phyloP scores from a whole-genome alignment of 2,888 invertebrate species.

The Archaeoteleia sp. region DNA sequence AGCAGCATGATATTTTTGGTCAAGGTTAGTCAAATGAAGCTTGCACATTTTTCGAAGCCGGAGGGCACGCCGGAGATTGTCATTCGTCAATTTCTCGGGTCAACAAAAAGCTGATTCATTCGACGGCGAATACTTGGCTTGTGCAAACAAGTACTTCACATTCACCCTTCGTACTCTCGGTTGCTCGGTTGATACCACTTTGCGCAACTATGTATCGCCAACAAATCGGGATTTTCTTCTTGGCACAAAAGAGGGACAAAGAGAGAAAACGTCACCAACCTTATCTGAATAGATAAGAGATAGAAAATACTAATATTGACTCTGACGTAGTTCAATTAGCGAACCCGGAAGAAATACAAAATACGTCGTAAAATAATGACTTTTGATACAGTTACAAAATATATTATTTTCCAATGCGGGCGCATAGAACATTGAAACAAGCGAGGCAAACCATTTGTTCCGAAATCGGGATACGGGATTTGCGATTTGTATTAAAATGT shows the following conservation, averaged over 20 bases:
- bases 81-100: slow-evolving; percentile 9
- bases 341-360: background rate
- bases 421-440: background rate
- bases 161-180: slow-evolving; percentile 14
- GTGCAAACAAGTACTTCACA: slow-evolving; percentile 18
- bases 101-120: slow-evolving; percentile 23
- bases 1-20: no score
- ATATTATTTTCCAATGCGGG: no score
- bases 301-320: slow-evolving; percentile 23
- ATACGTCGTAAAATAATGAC: background rate
- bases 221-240: slow-evolving; percentile 19
- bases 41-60: no score
- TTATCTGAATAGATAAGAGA: slow-evolving; percentile 16
- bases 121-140: slow-evolving; percentile 15
- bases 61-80: no score
- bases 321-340: slow-evolving; percentile 1
- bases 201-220: slow-evolving; percentile 8
- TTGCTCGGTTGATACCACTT: slow-evolving; percentile 6
- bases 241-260: slow-evolving; percentile 12
- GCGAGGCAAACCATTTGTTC: slow-evolving; percentile 8
- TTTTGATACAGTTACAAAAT: no score
- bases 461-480: slow-evolving; percentile 1
- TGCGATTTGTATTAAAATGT: slow-evolving; percentile 23
- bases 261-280: slow-evolving; percentile 22
- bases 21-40: no score